phyloP scores from a whole-genome alignment of 2,113 vertebrate species.

The Pao palembangensis region DNA sequence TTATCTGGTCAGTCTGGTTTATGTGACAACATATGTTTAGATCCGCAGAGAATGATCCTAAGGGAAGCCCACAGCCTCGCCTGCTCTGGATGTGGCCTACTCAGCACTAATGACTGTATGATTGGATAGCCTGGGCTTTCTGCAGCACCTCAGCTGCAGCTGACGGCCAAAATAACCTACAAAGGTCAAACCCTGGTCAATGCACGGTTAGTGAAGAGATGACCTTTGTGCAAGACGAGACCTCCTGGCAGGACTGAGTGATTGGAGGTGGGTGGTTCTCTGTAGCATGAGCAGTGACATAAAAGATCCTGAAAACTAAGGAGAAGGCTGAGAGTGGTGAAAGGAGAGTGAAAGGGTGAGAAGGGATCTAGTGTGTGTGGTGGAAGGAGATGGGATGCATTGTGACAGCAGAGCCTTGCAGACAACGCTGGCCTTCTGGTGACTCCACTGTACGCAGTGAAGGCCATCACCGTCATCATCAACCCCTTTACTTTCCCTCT shows the following conservation, averaged over 20 bases:
- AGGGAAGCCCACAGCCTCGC: constrained; percentile 22
- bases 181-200: constrained; percentile 61
- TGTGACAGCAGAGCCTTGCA: constrained; percentile 68
- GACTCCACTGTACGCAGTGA: constrained; percentile 64
- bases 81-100: constrained; percentile 44
- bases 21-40: constrained; percentile 5
- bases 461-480: constrained; percentile 35
- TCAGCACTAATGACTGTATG: constrained; percentile 63
- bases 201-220: constrained; percentile 55
- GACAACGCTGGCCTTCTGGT: constrained; percentile 66
- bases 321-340: neutral
- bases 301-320: constrained; percentile 23
- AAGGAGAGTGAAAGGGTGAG: neutral
- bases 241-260: neutral
- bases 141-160: constrained; percentile 56
- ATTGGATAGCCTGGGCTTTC: constrained; percentile 70
- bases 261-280: constrained; percentile 4
- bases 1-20: constrained; percentile 13
- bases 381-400: constrained; percentile 44
- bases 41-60: no score
- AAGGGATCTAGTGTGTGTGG: constrained; percentile 11
- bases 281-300: constrained; percentile 8
- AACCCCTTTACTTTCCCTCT: neutral
- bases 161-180: constrained; percentile 53
- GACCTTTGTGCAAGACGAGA: constrained; percentile 17